Conservation (phyloP, 2,113 vertebrate species). For the Strix aluco region DNA sequence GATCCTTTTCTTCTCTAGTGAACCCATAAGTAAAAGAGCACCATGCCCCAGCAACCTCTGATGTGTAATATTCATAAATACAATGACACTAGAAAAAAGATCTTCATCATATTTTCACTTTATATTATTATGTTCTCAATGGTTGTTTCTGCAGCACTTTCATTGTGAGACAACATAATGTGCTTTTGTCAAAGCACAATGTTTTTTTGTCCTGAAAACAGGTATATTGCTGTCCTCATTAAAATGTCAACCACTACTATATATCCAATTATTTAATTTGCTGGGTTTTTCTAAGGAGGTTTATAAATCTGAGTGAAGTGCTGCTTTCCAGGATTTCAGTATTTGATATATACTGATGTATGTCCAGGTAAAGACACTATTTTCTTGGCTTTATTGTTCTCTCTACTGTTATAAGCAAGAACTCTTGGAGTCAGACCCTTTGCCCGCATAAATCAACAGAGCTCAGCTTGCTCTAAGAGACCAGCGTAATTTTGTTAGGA, state of each 20-base stretch:
- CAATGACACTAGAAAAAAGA: background rate
- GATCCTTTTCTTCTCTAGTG: background rate
- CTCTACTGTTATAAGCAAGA: background rate
- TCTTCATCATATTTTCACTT: slow-evolving; percentile 15
- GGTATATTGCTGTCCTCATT: slow-evolving; percentile 32
- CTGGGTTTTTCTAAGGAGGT: background rate
- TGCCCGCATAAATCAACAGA: background rate
- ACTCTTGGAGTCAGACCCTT: background rate
- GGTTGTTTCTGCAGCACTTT: background rate
- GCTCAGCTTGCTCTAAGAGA: background rate
- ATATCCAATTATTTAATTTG: slow-evolving; percentile 56
- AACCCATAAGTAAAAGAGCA: slow-evolving; percentile 1
- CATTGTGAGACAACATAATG: slow-evolving; percentile 29
- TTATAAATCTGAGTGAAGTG: background rate
- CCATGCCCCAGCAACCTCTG: background rate
- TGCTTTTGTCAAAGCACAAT: slow-evolving; percentile 37
- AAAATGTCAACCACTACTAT: background rate
- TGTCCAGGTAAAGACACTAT: background rate
- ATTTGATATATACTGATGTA: background rate
- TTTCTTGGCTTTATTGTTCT: background rate
- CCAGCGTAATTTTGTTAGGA: background rate
- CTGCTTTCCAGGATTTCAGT: background rate
- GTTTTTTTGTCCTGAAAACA: slow-evolving; percentile 47
- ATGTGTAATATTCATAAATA: background rate
- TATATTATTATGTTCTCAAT: background rate